These are phyloP conservation scores for Pampusana beccarii DNA, from an alignment of 2,113 vertebrate species.

Conservation along the genomic window DNA sequence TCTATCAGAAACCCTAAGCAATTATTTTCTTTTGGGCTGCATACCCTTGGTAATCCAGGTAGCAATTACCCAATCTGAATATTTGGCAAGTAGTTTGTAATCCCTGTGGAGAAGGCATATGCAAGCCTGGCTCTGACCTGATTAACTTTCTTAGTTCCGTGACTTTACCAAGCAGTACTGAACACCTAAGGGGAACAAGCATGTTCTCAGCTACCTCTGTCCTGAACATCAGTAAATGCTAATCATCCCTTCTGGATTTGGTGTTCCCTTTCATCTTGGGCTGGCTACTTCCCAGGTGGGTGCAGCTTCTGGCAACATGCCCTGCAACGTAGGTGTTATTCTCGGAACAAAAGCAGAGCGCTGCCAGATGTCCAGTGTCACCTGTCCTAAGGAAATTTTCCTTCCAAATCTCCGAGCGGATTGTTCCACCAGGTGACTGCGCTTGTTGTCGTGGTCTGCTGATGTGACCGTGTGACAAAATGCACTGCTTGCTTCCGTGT, in stretches of 20 bases:
- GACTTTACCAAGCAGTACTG: not conserved
- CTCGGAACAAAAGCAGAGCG: not conserved
- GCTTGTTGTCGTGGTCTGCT: not conserved
- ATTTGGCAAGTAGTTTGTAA: constrained; percentile 56
- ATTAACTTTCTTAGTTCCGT: constrained; percentile 47
- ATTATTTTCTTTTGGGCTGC: constrained; percentile 46
- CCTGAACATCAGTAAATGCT: constrained; percentile 27
- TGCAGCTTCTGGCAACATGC: constrained; percentile 30
- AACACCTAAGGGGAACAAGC: not conserved
- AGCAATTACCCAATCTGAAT: constrained; percentile 72
- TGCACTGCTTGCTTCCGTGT: constrained; percentile 39
- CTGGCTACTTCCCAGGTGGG: constrained; percentile 40
- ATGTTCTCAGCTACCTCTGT: constrained; percentile 1
- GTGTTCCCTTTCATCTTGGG: constrained; percentile 6
- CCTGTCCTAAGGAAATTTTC: constrained; percentile 3
- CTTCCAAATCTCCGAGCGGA: constrained; percentile 8
- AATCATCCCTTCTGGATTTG: constrained; percentile 31
- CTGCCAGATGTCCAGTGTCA: constrained; percentile 34
- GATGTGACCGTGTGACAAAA: constrained; percentile 23
- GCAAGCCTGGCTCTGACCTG: constrained; percentile 46
- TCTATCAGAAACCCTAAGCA: constrained; percentile 35
- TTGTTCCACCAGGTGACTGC: constrained; percentile 3
- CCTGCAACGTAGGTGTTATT: not conserved
- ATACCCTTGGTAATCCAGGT: constrained; percentile 63
- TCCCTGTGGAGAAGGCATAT: constrained; percentile 57